Conservation (phyloP, 2,888 invertebrate species). For the Hesperia comma region DNA sequence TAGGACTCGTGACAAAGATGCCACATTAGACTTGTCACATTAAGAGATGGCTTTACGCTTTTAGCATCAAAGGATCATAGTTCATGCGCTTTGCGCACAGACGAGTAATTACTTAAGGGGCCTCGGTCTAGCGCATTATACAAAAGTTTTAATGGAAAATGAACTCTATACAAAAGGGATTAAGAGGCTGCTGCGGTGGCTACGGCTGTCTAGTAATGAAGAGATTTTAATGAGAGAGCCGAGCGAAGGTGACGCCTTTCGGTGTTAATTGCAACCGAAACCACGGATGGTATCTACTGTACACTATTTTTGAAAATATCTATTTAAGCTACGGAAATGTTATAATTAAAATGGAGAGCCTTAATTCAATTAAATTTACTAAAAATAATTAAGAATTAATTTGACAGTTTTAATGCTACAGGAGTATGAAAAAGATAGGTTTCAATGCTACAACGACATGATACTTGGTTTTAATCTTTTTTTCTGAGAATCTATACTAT, state of each 20-base stretch:
- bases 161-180: conserved; percentile 4
- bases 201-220: conserved; percentile 26
- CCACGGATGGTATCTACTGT: conserved; percentile 42
- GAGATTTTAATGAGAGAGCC: conserved; percentile 50
- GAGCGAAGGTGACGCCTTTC: conserved; percentile 39
- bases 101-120: conserved; percentile 37
- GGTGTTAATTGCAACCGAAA: conserved; percentile 54
- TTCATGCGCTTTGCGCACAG: conserved; percentile 32
- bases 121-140: conserved; percentile 34
- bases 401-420: no score
- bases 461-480: no score
- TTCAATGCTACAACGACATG: no score
- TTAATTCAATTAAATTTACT: no score
- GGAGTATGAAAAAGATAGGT: no score
- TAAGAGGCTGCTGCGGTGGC: conserved; percentile 1
- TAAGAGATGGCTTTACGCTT: conserved; percentile 26
- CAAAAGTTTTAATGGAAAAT: conserved; percentile 7
- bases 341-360: conserved; percentile 39
- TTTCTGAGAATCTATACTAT: no score
- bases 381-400: no score
- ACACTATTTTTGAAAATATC: conserved; percentile 12
- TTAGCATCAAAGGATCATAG: conserved; percentile 32
- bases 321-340: conserved; percentile 7
- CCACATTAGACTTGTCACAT: conserved; percentile 29
- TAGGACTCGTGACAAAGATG: conserved; percentile 8